Conservation (phyloP, 1,140 invertebrate species). For the Pogonomyrmex californicus region DNA sequence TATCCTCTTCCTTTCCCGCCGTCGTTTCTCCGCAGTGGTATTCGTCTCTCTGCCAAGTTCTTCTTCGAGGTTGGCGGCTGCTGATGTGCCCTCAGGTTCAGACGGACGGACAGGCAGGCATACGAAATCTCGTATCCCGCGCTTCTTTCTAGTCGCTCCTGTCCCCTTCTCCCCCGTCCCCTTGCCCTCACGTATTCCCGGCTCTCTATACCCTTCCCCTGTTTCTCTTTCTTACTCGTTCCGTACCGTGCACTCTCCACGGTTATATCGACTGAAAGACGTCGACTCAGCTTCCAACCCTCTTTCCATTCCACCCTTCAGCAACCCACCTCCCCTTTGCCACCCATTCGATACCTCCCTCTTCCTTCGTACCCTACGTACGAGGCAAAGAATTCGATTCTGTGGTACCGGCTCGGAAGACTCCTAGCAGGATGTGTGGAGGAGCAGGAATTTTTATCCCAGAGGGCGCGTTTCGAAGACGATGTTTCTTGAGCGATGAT, state of each 20-base stretch:
- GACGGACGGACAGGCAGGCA: slow-evolving; percentile 72
- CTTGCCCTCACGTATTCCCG: slow-evolving; percentile 38
- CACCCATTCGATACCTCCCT: slow-evolving; percentile 29
- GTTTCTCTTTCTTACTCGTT: slow-evolving; percentile 58
- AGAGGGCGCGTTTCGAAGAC: slow-evolving; percentile 56
- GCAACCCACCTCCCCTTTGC: slow-evolving; percentile 47
- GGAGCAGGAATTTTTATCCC: slow-evolving; percentile 71
- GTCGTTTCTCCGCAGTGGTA: slow-evolving; percentile 62
- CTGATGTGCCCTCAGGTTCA: slow-evolving; percentile 82
- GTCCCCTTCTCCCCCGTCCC: not conserved
- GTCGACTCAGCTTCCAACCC: slow-evolving; percentile 84
- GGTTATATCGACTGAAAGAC: slow-evolving; percentile 80
- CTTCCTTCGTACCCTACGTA: slow-evolving; percentile 65
- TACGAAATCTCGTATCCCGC: slow-evolving; percentile 74
- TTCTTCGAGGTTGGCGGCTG: slow-evolving; percentile 75
- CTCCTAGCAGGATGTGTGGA: slow-evolving; percentile 63
- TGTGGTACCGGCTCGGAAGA: slow-evolving; percentile 70
- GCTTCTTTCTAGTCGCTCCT: slow-evolving; percentile 50
- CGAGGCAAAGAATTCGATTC: slow-evolving; percentile 79
- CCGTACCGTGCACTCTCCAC: slow-evolving; percentile 56
- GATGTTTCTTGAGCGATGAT: slow-evolving; percentile 55
- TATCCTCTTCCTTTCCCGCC: slow-evolving; percentile 59
- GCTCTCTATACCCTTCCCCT: slow-evolving; percentile 54
- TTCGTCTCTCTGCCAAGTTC: slow-evolving; percentile 73
- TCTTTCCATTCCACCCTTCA: slow-evolving; percentile 76